Conservation (phyloP, 2,888 invertebrate genomes). For the Alloscopus bannaensis region DNA sequence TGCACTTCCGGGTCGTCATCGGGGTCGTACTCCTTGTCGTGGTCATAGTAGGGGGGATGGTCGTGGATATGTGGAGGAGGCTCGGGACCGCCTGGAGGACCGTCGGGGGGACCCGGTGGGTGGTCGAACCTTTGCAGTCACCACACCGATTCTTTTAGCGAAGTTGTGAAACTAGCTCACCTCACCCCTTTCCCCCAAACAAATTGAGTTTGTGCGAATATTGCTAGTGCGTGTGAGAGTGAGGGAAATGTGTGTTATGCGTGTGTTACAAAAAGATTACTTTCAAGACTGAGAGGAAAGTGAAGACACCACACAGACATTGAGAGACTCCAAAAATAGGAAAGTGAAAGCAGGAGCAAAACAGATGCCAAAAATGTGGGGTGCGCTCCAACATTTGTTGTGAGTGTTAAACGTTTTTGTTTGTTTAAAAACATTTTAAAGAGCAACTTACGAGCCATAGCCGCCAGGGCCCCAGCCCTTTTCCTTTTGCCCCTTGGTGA, state of each 20-base stretch:
- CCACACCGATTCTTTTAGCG: neutral
- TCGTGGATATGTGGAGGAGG: constrained; percentile 41
- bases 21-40: constrained; percentile 70
- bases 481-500: constrained; percentile 57
- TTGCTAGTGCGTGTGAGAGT: neutral
- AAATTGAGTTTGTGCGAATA: neutral
- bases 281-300: too few species aligned
- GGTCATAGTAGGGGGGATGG: constrained; percentile 56
- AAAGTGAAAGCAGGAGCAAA: too few species aligned
- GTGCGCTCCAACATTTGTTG: too few species aligned
- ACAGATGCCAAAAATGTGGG: too few species aligned
- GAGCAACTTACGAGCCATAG: constrained; percentile 64
- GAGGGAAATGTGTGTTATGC: constrained; percentile 7
- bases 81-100: constrained; percentile 15
- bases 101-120: constrained; percentile 21
- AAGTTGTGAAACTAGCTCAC: neutral
- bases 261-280: neutral
- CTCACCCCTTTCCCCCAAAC: neutral
- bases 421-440: neutral
- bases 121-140: constrained; percentile 22
- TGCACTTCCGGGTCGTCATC: constrained; percentile 72
- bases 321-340: too few species aligned
- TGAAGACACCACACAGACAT: too few species aligned
- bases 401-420: neutral
- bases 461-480: constrained; percentile 53